These are phyloP conservation scores for cattle (Bos taurus) DNA, from an alignment of 2,113 vertebrate species.

Conservation along the genomic window DNA sequence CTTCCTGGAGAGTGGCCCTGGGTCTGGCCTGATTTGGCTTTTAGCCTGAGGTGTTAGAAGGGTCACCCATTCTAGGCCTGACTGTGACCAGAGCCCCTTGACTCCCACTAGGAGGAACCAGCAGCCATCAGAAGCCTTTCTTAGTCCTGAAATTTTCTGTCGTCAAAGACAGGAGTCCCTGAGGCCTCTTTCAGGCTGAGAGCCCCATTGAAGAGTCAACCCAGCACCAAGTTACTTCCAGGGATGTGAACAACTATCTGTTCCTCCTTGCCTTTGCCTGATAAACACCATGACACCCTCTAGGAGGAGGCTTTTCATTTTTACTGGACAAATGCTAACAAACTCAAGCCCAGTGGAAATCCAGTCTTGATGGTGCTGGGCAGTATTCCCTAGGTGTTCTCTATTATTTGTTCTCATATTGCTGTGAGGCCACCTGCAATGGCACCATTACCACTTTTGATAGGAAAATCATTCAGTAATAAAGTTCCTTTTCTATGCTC, in stretches of 20 bases:
- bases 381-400: not conserved
- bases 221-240: not conserved
- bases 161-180: not conserved
- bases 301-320: not conserved
- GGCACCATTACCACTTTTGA: not conserved
- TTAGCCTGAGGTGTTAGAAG: not conserved
- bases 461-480: not conserved
- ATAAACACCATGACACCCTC: not conserved
- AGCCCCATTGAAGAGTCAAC: not conserved
- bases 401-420: not conserved
- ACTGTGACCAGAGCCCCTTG: not conserved
- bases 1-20: not conserved
- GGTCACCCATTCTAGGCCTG: not conserved
- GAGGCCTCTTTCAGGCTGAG: not conserved
- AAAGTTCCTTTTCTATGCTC: constrained; percentile 17
- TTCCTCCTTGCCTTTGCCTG: not conserved
- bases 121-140: not conserved
- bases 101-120: not conserved
- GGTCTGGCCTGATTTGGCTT: not conserved
- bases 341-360: not conserved
- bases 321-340: not conserved
- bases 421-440: not conserved
- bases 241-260: not conserved
- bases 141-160: not conserved
- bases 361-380: not conserved